Base-by-base conservation (phyloP, 2,888 invertebrate genomes). In the Iselma pallidipennis region DNA sequence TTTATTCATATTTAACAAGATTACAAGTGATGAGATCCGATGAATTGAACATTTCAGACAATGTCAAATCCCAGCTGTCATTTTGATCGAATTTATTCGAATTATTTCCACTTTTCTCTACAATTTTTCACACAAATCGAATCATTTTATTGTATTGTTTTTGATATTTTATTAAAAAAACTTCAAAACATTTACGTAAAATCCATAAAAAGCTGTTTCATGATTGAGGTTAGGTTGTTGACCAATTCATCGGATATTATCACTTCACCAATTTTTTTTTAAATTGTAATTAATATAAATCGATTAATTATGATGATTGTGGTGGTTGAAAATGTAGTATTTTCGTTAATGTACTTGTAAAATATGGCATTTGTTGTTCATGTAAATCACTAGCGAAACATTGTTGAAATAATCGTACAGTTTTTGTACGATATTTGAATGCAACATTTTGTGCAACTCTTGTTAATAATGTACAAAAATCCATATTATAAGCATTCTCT, bases 281-380 rank as follows among this genome's bases (percentile, higher is more conserved):
- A 19, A 37, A 16, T 37, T 16, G 16, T 6, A 21, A 21, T 21
- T 23, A n/a, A n/a, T n/a, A n/a, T n/a, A n/a, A n/a, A n/a, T n/a
- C n/a, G n/a, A n/a, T n/a, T n/a, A n/a, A n/a, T n/a, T n/a, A n/a
- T n/a, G n/a, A n/a, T n/a, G n/a, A n/a, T n/a, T 12, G 3, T 16
- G 9, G 6, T 5, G 45, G 45, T 45, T 45, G 45, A 2, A 59
- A 56, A 37, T 28, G 57, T 49, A 59, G 59, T 51, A 50, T 19
- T 50, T 28, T 26, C 12, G 50, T 29, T 29, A 50, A 28, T 50
- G 45, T 45, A 23, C 45, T 45, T 5, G 45, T 45, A n/a, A 45
- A 45, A 23, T 45, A 45, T 2, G 45, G 45, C 45, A 45, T 45
- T n/a, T 45, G 45, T 45, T 45, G 45, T 45, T 45, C 45, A 23